A percentile compares a stretch with the other conserved stretches of the same genome.
These are phyloP conservation scores for Orthosia incerta DNA, from an alignment of 2,888 invertebrate genomes.

Conservation along the genomic window DNA sequence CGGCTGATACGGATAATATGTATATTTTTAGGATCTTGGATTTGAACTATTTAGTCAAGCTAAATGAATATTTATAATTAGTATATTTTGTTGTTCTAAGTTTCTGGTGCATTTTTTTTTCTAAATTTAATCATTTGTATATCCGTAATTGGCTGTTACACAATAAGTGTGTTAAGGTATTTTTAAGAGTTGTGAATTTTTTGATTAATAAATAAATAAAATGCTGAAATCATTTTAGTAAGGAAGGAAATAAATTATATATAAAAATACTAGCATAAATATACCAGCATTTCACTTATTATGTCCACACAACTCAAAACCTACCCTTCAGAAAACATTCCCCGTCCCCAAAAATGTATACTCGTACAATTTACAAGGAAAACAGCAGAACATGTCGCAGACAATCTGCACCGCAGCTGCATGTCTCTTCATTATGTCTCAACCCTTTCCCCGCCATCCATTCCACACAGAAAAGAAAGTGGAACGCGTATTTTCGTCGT, in stretches of 20 bases:
- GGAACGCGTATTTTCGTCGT: slow-evolving; percentile 81
- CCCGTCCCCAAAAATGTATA: slow-evolving; percentile 9
- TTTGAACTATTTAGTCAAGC: slow-evolving; percentile 14
- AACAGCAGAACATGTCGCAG: slow-evolving; percentile 61
- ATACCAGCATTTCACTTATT: not conserved
- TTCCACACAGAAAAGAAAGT: slow-evolving; percentile 79
- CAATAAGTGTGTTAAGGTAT: too few species aligned
- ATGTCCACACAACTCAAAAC: not conserved
- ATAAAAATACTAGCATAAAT: not conserved
- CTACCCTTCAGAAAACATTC: not conserved
- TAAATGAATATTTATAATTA: slow-evolving; percentile 16
- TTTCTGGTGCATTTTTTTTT: too few species aligned
- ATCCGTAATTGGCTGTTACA: too few species aligned
- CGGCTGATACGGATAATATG: not conserved
- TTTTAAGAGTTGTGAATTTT: too few species aligned
- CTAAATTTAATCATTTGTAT: too few species aligned
- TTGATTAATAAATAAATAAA: too few species aligned
- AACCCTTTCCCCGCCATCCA: slow-evolving; percentile 80
- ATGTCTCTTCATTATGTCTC: slow-evolving; percentile 83
- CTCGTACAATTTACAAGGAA: slow-evolving; percentile 25
- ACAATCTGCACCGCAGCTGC: slow-evolving; percentile 70
- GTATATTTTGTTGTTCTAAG: too few species aligned
- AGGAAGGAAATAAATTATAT: not conserved
- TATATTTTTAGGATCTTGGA: slow-evolving; percentile 14
- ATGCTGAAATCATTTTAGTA: not conserved